A percentile compares a stretch with the other conserved stretches of the same genome.
These are phyloP conservation scores for Chalcosyrphus nemorum DNA, from an alignment of 2,888 invertebrate genomes.

Conservation along the genomic window DNA sequence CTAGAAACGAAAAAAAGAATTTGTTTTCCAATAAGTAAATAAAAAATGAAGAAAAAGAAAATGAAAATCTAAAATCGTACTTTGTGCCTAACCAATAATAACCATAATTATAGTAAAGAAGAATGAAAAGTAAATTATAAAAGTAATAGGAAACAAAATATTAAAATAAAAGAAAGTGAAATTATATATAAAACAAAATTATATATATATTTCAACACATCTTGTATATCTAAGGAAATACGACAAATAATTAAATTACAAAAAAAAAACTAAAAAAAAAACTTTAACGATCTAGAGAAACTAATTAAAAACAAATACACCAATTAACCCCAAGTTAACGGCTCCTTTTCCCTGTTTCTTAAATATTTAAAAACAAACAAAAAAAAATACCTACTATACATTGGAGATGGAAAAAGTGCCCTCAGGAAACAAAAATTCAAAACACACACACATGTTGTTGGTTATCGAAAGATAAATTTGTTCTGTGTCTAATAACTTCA, in stretches of 20 bases:
- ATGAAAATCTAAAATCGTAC: constrained; percentile 76
- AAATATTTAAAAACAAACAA: background rate
- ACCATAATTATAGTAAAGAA: constrained; percentile 73
- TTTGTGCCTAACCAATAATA: constrained; percentile 81
- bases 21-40: constrained; percentile 52
- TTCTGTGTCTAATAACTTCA: constrained; percentile 41
- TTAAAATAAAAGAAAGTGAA: constrained; percentile 15
- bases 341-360: constrained; percentile 34
- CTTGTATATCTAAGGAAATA: constrained; percentile 67
- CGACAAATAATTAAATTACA: constrained; percentile 70
- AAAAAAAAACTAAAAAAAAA: constrained; percentile 23
- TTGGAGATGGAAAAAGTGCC: constrained; percentile 51
- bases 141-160: constrained; percentile 46
- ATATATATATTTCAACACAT: constrained; percentile 64
- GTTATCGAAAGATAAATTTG: constrained; percentile 55
- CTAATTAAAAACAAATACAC: constrained; percentile 23
- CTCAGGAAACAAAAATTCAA: constrained; percentile 38
- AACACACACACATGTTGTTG: constrained; percentile 31
- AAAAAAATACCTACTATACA: background rate
- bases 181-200: constrained; percentile 35
- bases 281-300: constrained; percentile 36
- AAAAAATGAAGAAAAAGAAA: constrained; percentile 52
- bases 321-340: constrained; percentile 18
- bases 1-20: constrained; percentile 35
- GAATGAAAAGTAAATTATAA: constrained; percentile 73